Conservation (phyloP, 2,888 invertebrate species). For the Agrotis segetum region DNA sequence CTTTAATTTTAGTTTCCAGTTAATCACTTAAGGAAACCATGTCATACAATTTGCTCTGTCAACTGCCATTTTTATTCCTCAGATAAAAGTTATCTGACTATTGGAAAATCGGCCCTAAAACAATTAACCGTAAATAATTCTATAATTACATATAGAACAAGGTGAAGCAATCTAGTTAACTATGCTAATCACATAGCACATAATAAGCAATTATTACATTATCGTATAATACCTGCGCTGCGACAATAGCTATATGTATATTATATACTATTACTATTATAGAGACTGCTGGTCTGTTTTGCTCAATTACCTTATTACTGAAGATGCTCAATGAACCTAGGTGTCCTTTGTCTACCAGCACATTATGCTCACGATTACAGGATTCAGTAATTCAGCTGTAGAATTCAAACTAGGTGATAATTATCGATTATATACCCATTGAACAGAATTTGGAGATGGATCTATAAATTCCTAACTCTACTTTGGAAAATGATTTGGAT, state of each 20-base stretch:
- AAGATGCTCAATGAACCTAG: constrained; percentile 41
- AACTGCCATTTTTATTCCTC: too few species aligned
- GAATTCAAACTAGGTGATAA: neutral
- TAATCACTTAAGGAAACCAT: constrained; percentile 26
- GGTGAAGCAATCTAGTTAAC: constrained; percentile 65
- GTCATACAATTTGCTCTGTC: constrained; percentile 18
- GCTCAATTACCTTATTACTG: constrained; percentile 48
- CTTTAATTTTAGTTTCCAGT: constrained; percentile 3
- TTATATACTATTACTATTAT: neutral
- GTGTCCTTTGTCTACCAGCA: constrained; percentile 38
- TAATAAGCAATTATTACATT: constrained; percentile 68
- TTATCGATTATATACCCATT: constrained; percentile 9
- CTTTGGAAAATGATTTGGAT: neutral
- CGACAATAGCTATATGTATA: constrained; percentile 23
- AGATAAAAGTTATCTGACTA: too few species aligned
- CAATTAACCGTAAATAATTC: constrained; percentile 23
- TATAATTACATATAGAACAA: constrained; percentile 28
- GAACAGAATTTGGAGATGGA: neutral
- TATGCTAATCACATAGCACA: constrained; percentile 67
- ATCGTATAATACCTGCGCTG: constrained; percentile 44
- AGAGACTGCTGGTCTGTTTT: constrained; percentile 12
- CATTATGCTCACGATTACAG: constrained; percentile 10
- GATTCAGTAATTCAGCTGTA: constrained; percentile 8
- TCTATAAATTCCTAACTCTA: neutral
- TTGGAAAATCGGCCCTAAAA: too few species aligned